Conservation (phyloP, 2,888 invertebrate genomes). For the Aleiodes leptofemur region DNA sequence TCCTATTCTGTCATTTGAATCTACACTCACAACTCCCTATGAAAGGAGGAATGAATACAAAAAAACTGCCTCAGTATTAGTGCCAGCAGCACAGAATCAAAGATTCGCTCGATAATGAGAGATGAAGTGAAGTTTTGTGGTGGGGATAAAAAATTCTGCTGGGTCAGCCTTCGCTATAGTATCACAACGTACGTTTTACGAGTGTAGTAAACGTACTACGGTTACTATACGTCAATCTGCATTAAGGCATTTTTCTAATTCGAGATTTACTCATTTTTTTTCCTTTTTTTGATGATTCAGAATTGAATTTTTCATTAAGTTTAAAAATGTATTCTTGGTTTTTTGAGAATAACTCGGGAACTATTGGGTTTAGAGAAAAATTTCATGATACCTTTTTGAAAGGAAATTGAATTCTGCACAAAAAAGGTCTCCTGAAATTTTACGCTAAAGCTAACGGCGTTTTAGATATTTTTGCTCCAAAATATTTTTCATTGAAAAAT, state of each 20-base stretch:
- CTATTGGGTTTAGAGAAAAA: no score
- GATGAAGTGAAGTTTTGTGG: conserved; percentile 4
- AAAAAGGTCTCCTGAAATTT: no score
- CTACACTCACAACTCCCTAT: neutral
- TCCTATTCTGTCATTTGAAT: conserved; percentile 8
- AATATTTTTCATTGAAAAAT: no score
- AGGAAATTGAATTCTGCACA: no score
- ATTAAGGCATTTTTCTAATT: conserved; percentile 4
- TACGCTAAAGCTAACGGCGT: no score
- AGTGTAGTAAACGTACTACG: conserved; percentile 28
- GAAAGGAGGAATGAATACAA: no score
- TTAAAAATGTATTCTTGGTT: neutral
- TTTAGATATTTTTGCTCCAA: no score
- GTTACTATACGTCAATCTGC: conserved; percentile 17
- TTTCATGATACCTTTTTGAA: no score
- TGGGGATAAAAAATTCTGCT: neutral
- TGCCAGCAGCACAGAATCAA: conserved; percentile 26
- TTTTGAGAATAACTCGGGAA: no score
- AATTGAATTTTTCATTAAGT: no score
- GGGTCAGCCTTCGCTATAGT: conserved; percentile 27
- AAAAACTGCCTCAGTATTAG: conserved; percentile 17
- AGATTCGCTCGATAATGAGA: conserved; percentile 38
- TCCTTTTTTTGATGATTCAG: no score
- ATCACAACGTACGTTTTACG: conserved; percentile 30
- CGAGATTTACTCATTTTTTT: neutral